Conservation (phyloP, 2,888 invertebrate genomes). For the Melanostoma scalare region DNA sequence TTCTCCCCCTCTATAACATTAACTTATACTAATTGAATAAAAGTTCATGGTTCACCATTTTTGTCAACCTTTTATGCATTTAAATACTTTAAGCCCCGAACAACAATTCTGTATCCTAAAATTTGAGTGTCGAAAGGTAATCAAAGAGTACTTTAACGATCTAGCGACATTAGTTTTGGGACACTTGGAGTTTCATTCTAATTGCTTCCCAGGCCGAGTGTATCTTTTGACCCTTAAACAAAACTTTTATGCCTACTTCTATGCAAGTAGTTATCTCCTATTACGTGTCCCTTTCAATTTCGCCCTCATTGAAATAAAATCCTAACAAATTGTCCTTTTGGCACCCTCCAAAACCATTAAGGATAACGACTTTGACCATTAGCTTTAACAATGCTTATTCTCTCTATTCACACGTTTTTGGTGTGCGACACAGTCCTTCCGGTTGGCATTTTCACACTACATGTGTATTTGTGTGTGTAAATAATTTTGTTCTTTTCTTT, state of each 20-base stretch:
- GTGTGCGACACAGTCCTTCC: conserved; percentile 26
- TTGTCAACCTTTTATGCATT: conserved; percentile 7
- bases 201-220: conserved; percentile 24
- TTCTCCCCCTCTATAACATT: too few species aligned
- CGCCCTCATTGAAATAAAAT: conserved; percentile 60
- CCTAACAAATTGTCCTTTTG: conserved; percentile 69
- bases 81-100: conserved; percentile 8
- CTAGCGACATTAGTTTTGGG: conserved; percentile 36
- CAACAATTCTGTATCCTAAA: conserved; percentile 21
- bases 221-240: conserved; percentile 23
- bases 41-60: conserved; percentile 13
- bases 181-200: conserved; percentile 26
- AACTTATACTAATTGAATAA: conserved; percentile 9
- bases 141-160: conserved; percentile 37
- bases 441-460: background rate
- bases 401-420: conserved; percentile 64
- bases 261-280: conserved; percentile 48
- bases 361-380: conserved; percentile 72
- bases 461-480: too few species aligned
- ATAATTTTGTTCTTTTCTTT: background rate
- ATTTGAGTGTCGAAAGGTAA: conserved; percentile 26
- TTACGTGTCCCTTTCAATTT: conserved; percentile 59
- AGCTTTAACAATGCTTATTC: conserved; percentile 67
- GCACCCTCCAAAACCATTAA: conserved; percentile 71
- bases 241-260: conserved; percentile 14